A percentile compares a stretch with the other conserved stretches of the same genome.
Evolutionary conservation across 92 coral and sea anemone species (phyloP).

Genomic region (Meandrina meandrites): DNA sequence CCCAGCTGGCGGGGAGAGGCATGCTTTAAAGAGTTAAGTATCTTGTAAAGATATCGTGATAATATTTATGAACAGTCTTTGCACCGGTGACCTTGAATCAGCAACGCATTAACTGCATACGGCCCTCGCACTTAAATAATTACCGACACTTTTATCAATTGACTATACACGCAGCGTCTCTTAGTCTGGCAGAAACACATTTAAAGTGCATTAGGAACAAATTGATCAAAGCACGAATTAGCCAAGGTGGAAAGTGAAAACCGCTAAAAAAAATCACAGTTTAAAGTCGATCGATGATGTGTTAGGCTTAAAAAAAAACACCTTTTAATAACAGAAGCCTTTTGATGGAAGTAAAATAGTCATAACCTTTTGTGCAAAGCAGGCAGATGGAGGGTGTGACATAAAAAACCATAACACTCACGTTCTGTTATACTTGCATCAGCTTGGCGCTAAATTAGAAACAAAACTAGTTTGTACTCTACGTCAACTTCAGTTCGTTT

Average conservation of each 20-base stretch:
- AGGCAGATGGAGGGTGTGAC: no score
- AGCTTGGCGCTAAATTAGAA: no score
- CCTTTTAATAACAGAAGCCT: neutral
- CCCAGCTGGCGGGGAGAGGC: no score
- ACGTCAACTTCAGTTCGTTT: neutral
- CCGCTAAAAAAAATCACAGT: neutral
- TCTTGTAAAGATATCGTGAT: neutral
- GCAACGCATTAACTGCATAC: neutral
- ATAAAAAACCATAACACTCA: no score
- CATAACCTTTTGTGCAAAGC: neutral
- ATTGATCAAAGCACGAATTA: neutral
- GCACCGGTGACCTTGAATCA: neutral
- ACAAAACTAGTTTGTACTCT: neutral
- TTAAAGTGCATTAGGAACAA: neutral
- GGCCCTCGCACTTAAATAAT: neutral
- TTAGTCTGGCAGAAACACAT: neutral
- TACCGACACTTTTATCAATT: neutral
- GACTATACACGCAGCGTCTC: neutral
- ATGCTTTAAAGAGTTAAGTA: neutral
- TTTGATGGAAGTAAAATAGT: neutral
- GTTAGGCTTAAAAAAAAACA: neutral
- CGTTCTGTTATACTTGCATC: no score
- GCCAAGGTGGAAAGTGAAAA: neutral
- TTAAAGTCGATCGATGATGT: neutral
- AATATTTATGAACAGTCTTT: no score